These are phyloP conservation scores for Bradypodion pumilum DNA, from an alignment of 2,797 vertebrate species.

Conservation along the genomic window DNA sequence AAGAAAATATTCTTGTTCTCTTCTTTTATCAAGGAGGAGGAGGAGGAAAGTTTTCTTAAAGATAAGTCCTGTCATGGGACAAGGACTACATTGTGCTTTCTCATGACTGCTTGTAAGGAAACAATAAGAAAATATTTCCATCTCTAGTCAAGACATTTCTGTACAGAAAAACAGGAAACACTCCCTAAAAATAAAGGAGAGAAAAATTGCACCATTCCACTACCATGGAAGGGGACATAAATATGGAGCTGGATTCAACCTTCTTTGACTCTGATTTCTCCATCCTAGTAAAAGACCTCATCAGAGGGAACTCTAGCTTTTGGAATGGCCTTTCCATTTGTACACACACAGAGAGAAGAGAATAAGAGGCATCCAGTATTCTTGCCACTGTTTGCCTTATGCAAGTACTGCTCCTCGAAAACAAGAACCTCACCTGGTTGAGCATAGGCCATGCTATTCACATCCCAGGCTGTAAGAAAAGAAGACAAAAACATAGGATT, in stretches of 20 bases:
- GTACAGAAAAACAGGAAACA: too few relatives aligned
- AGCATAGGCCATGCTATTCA: slow-evolving; percentile 71
- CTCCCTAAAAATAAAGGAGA: too few relatives aligned
- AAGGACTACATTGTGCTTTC: too few relatives aligned
- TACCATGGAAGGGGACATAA: neutral
- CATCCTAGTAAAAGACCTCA: neutral
- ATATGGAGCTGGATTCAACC: neutral
- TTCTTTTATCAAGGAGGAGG: too few relatives aligned
- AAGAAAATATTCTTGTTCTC: too few relatives aligned
- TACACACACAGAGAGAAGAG: too few relatives aligned
- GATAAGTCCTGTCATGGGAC: too few relatives aligned
- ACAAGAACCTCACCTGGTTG: slow-evolving; percentile 55
- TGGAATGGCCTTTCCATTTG: neutral
- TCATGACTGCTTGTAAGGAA: too few relatives aligned
- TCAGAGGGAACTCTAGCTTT: too few relatives aligned
- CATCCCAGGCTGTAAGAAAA: slow-evolving; percentile 71
- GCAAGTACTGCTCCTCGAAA: neutral
- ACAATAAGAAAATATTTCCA: too few relatives aligned
- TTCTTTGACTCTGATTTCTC: neutral
- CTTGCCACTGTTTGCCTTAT: neutral
- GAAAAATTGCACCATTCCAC: neutral
- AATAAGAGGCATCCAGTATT: neutral
- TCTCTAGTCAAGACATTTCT: too few relatives aligned
- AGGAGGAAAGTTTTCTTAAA: too few relatives aligned
- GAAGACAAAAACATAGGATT: neutral